Conservation (phyloP, 1,140 invertebrate species). For the Eupristina koningsbergeri region DNA sequence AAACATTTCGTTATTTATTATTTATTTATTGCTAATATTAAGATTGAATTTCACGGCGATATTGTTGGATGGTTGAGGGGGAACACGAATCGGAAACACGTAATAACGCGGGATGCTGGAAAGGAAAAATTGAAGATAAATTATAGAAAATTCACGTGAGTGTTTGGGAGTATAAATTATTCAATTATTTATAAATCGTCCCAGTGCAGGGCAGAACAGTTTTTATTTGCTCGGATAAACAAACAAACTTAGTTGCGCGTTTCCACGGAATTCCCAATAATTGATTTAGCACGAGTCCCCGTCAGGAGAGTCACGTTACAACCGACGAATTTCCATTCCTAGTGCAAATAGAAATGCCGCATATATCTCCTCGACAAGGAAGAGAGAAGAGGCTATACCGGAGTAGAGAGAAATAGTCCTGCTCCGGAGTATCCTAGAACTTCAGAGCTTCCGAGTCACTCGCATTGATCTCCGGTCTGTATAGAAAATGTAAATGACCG, state of each 20-base stretch:
- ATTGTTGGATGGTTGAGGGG: too few species aligned
- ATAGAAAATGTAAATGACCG: conserved; percentile 30
- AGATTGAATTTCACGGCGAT: too few species aligned
- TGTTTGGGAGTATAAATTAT: too few species aligned
- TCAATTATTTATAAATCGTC: neutral
- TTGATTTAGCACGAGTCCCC: too few species aligned
- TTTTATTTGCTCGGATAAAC: neutral
- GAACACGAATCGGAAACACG: too few species aligned
- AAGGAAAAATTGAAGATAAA: neutral
- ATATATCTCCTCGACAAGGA: neutral
- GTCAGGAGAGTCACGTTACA: neutral
- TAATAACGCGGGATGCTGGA: too few species aligned
- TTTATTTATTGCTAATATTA: too few species aligned
- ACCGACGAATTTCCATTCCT: conserved; percentile 23
- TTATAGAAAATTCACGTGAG: neutral
- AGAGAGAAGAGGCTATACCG: too few species aligned
- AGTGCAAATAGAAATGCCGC: conserved; percentile 34
- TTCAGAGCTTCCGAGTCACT: neutral
- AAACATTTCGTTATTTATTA: too few species aligned
- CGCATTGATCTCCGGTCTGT: neutral
- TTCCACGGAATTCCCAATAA: neutral
- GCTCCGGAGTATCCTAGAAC: neutral
- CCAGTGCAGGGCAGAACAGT: neutral
- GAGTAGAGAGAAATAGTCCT: neutral
- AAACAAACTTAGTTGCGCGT: neutral